Evolutionary conservation across 2,888 invertebrate species (phyloP).

Genomic region (Lordiphosa fenestrarum): DNA sequence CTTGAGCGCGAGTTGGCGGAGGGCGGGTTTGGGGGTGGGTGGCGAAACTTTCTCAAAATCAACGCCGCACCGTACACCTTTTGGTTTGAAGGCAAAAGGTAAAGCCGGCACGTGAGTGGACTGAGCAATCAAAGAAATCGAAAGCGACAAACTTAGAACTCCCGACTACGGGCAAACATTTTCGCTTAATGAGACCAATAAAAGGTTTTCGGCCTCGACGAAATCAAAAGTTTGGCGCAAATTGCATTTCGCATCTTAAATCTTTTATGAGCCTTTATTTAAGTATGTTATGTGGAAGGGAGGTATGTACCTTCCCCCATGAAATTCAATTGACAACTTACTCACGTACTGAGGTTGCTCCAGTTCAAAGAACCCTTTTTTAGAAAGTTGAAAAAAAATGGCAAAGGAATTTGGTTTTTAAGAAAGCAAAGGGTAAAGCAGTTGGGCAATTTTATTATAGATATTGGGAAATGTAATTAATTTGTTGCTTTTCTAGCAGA

Average conservation of each 20-base stretch:
- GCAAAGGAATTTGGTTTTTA: no score
- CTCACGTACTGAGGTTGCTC: slow-evolving; percentile 57
- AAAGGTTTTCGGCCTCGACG: slow-evolving; percentile 49
- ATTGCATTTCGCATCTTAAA: slow-evolving; percentile 72
- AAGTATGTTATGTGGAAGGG: slow-evolving; percentile 42
- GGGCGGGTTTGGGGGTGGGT: slow-evolving; percentile 10
- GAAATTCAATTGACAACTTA: slow-evolving; percentile 68
- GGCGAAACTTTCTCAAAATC: slow-evolving; percentile 64
- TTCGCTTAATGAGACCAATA: slow-evolving; percentile 71
- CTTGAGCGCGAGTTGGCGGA: slow-evolving; percentile 1
- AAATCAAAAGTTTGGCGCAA: slow-evolving; percentile 68
- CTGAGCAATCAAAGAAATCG: slow-evolving; percentile 57
- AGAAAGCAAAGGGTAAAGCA: no score
- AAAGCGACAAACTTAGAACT: slow-evolving; percentile 40
- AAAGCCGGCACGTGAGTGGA: slow-evolving; percentile 50
- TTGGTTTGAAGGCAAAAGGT: slow-evolving; percentile 42
- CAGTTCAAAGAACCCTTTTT: slow-evolving; percentile 46
- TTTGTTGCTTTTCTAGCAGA: no score
- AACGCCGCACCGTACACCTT: slow-evolving; percentile 57
- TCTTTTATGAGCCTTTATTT: slow-evolving; percentile 64
- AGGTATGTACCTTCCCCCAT: no score
- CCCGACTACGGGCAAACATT: slow-evolving; percentile 51
- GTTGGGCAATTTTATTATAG: no score
- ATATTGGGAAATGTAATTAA: no score
- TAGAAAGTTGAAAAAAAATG: no score